A percentile compares a stretch with the other conserved stretches of the same genome.
Evolutionary conservation across 1,140 invertebrate species (phyloP).

Genomic region (Chionoecetes opilio): DNA sequence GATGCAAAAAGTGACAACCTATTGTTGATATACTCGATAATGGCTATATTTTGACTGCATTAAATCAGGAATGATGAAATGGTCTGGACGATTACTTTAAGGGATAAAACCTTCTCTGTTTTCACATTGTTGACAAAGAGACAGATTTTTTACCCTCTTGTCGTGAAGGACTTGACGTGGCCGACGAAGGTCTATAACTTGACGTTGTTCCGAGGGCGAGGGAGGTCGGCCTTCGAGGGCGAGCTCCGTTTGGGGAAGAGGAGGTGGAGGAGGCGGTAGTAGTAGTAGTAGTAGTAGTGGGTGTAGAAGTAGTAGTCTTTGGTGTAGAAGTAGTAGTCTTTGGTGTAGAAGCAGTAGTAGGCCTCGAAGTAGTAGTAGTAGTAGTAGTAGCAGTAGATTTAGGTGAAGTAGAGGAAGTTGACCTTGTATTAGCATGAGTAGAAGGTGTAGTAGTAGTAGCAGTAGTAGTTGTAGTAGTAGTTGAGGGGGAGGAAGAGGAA

Average conservation of each 20-base stretch:
- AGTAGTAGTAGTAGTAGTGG: neutral
- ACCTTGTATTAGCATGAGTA: neutral
- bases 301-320: neutral
- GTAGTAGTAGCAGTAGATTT: neutral
- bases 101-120: no score
- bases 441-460: conserved; percentile 55
- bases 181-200: neutral
- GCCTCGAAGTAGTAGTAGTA: neutral
- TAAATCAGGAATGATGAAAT: no score
- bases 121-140: no score
- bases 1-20: no score
- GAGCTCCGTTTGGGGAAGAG: conserved; percentile 62
- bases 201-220: conserved; percentile 57
- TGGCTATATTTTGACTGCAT: no score
- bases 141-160: neutral
- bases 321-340: neutral
- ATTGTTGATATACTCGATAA: no score
- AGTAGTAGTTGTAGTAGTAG: conserved; percentile 42
- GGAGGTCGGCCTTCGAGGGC: conserved; percentile 61
- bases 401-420: neutral
- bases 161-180: conserved; percentile 9
- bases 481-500: conserved; percentile 62
- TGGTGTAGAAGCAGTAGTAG: conserved; percentile 30
- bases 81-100: no score
- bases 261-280: conserved; percentile 47